Base-by-base conservation (phyloP, 2,888 invertebrate genomes). In the Leptopilina drosophilae region DNA sequence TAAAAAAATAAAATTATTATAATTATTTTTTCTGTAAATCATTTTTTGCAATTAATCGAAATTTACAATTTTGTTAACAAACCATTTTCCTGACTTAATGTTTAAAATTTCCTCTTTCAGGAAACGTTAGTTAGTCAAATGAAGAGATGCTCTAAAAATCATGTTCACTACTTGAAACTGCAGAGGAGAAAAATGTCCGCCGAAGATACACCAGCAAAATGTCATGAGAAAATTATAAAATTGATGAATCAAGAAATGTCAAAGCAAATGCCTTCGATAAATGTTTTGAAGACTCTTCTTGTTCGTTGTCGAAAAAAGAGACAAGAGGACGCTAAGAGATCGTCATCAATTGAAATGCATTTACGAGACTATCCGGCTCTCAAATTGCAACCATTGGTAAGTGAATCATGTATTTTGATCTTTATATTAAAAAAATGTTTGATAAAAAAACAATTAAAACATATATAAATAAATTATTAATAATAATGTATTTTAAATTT, bases 91-190 rank as follows among this genome's bases (percentile, higher is more conserved):
- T 2, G 3, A 33, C 33, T 33, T 33, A 20, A 20, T 33, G 5
- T 33, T 33, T 33, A 5, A 12, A 56, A 56, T 56, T 56, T 12
- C 6, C n/a, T n/a, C n/a, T 59, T 62, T 20, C 33, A 73, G 73
- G 14, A 53, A 53, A 53, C 56, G 1, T 40, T 73, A 56, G 33
- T 73, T 8, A 73, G 33, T 40, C 73, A 73, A n/a, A 73, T 73
- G 73, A 73, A 73, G n/a, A 53, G 33, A 33, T 73, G 73, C 33
- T 40, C 56, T 5, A 73, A 59, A 40, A 73, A 73, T 56, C 73
- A 73, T 11, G 33, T 26, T 9, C 73, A 73, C 1, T 73, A 59
- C 14, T 7, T 69, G 1, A 69, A 53, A 14, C 20, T 49, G 3
- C 69, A 69, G 7, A 53, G 46, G n/a, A 69, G 26, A 49, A 69